A percentile compares a stretch with the other conserved stretches of the same genome.
Conservation (phyloP, 2,113 vertebrate genomes). For the Silurus asotus region DNA sequence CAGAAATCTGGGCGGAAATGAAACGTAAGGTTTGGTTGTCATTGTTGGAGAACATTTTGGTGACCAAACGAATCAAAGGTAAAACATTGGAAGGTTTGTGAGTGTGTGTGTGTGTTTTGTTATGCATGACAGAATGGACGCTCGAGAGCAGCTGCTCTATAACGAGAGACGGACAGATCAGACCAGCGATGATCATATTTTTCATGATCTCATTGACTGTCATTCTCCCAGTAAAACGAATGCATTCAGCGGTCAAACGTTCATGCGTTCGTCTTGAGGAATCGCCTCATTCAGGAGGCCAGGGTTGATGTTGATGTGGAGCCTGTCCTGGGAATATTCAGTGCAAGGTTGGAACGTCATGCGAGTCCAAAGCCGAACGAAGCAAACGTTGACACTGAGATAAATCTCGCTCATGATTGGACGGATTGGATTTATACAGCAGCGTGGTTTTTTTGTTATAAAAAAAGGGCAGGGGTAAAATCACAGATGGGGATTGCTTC, state of each 20-base stretch:
- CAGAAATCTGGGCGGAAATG: background rate
- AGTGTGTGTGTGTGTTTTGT: conserved; percentile 3
- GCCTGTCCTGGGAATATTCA: background rate
- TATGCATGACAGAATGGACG: background rate
- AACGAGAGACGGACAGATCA: no score
- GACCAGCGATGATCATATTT: background rate
- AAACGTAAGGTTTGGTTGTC: background rate
- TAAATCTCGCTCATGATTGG: background rate
- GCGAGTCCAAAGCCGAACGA: background rate
- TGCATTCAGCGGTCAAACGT: no score
- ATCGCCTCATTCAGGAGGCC: background rate
- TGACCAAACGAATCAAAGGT: conserved; percentile 16
- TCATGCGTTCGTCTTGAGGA: background rate
- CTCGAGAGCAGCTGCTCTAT: background rate
- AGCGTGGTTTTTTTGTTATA: background rate
- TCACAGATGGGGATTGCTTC: background rate
- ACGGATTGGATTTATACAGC: background rate
- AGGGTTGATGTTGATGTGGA: background rate
- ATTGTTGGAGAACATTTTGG: background rate
- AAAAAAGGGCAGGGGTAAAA: background rate
- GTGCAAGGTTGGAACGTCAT: background rate
- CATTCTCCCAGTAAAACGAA: background rate
- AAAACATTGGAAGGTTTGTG: background rate
- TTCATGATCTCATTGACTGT: background rate
- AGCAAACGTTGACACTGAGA: background rate